Evolutionary conservation across 2,888 invertebrate species (phyloP).

Genomic region (Chamaedrilus cognettii): DNA sequence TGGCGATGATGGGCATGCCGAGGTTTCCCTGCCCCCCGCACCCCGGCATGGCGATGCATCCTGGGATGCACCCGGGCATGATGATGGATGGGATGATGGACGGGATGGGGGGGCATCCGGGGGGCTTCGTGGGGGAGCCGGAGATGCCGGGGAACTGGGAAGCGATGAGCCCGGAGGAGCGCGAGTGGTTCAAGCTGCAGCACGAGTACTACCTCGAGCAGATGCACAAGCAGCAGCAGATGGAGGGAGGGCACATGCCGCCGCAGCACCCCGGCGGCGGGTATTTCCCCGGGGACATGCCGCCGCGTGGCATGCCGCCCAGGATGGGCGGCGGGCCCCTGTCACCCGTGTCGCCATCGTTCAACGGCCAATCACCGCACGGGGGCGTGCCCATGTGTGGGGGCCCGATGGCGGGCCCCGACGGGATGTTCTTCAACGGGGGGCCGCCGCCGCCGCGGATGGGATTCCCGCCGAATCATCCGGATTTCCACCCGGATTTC

Average conservation of each 20-base stretch:
- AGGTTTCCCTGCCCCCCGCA: conserved; percentile 39
- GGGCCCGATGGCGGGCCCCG: conserved; percentile 25
- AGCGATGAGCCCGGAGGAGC: conserved; percentile 65
- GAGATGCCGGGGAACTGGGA: conserved; percentile 49
- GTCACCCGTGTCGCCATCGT: conserved; percentile 54
- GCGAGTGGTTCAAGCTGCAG: conserved; percentile 91
- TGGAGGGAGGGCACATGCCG: conserved; percentile 43
- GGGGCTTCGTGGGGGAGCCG: conserved; percentile 17
- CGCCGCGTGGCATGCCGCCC: conserved; percentile 17
- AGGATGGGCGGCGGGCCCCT: conserved; percentile 41
- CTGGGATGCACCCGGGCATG: conserved; percentile 48
- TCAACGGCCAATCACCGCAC: conserved; percentile 26
- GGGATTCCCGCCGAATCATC: conserved; percentile 34
- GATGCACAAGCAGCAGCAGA: conserved; percentile 45
- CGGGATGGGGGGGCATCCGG: conserved; percentile 53
- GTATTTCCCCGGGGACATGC: conserved; percentile 13
- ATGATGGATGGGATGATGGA: conserved; percentile 49
- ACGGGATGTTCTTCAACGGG: conserved; percentile 28
- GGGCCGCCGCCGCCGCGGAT: conserved; percentile 32
- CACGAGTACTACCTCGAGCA: conserved; percentile 67
- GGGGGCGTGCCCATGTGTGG: conserved; percentile 26
- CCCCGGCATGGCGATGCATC: conserved; percentile 41
- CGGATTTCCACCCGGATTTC: conserved; percentile 40
- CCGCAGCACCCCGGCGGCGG: conserved; percentile 28
- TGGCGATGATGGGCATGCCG: conserved; percentile 25